Base-by-base conservation (phyloP, 2,797 vertebrate species). In the Artibeus lituratus region DNA sequence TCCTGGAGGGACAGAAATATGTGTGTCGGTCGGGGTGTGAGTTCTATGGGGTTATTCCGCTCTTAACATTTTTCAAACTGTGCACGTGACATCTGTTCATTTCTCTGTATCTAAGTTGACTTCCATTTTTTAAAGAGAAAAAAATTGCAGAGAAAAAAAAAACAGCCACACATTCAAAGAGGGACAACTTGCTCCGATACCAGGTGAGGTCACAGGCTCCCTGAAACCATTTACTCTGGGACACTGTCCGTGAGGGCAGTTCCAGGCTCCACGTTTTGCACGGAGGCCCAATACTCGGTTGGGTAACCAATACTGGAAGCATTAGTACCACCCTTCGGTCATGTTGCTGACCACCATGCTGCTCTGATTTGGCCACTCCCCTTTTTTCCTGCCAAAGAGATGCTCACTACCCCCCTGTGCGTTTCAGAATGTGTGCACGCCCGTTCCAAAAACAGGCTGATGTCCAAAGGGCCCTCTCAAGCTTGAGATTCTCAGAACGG, bases 231-330 rank as follows among this genome's bases (percentile, higher is more conserved):
- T 73, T 10, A 18, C 22, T 92, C 32, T 62, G 7, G 21, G 65
- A 72, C 1, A 49, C 32, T 42, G 39, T 88, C 5, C 3, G 37
- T 78, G 51, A 73, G 53, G 37, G 18, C 26, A 78, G 57, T n/a
- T 32, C 15, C 59, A 8, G 65, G 35, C 47, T 53, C 72, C 73
- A 22, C 4, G 49, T 44, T 89, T 70, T 15, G 8, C 47, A n/a
- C 0, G 12, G n/a, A n/a, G 22, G 8, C 11, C 53, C 19, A 5
- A 11, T 18, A 55, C 0, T 42, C 39, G 7, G 39, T n/a, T 42
- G 7, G 62, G 76, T 35, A 26, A 51, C 73, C 82, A 47, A 26
- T 76, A 57, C 11, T 55, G 53, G 84, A 67, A 11, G 91, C 65
- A 69, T 55, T 7, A 69, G 44, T 44, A 42, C 15, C 10, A 1